Percentiles rank a stretch among this genome's conserved stretches.
Evolutionary conservation across 2,113 vertebrate species (phyloP).

Genomic region (Pangasianodon gigas): DNA sequence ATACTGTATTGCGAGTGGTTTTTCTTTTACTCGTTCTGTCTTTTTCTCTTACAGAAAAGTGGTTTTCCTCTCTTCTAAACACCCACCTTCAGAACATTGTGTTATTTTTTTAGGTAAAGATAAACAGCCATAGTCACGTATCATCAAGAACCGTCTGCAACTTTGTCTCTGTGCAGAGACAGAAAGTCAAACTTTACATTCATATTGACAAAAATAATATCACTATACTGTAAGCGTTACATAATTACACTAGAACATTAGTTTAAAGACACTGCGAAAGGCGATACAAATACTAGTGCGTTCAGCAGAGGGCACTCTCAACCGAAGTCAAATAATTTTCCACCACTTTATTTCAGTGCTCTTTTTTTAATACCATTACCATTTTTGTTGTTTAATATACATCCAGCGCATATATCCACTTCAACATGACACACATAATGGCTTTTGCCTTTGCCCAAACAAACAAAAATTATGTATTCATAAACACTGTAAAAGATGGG

Average conservation of each 20-base stretch:
- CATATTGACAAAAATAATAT: neutral
- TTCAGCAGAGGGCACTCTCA: slow-evolving; percentile 15
- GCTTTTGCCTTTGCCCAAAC: too few relatives aligned
- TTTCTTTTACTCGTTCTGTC: neutral
- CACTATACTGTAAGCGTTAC: neutral
- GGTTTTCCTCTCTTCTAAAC: neutral
- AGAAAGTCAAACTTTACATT: neutral
- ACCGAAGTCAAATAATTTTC: neutral
- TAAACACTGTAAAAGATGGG: too few relatives aligned
- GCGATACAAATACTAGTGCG: neutral
- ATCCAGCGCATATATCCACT: too few relatives aligned
- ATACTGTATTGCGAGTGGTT: slow-evolving; percentile 55
- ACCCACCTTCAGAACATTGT: neutral
- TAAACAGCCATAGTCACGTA: slow-evolving; percentile 1
- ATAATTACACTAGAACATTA: neutral
- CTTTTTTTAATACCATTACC: too few relatives aligned
- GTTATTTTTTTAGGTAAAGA: neutral
- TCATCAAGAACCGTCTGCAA: neutral
- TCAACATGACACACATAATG: too few relatives aligned
- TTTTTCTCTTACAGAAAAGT: neutral
- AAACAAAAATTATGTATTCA: too few relatives aligned
- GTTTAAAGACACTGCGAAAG: neutral
- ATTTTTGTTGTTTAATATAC: too few relatives aligned
- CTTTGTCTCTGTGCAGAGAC: neutral
- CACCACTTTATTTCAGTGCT: neutral